phyloP scores from a whole-genome alignment of 2,888 invertebrate species.

The Apotomis capreana region DNA sequence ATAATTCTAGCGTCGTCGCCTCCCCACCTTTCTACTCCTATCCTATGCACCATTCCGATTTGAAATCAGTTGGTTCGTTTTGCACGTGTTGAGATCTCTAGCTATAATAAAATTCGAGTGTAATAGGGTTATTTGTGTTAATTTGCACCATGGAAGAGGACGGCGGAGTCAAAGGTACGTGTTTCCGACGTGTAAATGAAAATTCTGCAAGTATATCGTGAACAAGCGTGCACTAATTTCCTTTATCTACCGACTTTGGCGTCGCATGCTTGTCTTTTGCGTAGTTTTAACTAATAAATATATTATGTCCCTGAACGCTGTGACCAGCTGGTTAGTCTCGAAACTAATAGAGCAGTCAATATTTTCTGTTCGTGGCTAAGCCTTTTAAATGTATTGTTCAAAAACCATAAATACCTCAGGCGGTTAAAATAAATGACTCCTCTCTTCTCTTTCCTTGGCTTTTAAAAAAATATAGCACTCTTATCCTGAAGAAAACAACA shows the following conservation, averaged over 20 bases:
- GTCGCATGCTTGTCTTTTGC: slow-evolving; percentile 31
- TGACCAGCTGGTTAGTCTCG: background rate
- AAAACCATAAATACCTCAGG: slow-evolving; percentile 15
- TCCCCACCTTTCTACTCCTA: slow-evolving; percentile 52
- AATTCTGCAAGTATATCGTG: background rate
- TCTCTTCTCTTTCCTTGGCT: too few relatives aligned
- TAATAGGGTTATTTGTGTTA: slow-evolving; percentile 42
- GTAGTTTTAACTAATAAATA: slow-evolving; percentile 12
- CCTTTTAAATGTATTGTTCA: background rate
- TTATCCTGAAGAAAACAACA: background rate
- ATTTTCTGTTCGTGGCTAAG: background rate
- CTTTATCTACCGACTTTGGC: slow-evolving; percentile 22
- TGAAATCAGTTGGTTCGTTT: slow-evolving; percentile 56
- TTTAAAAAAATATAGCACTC: background rate
- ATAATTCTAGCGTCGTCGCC: slow-evolving; percentile 30
- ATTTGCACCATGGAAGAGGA: slow-evolving; percentile 69
- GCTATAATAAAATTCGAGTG: slow-evolving; percentile 42
- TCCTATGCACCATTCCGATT: slow-evolving; percentile 61
- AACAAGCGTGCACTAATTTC: slow-evolving; percentile 26
- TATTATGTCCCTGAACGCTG: background rate
- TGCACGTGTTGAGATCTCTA: slow-evolving; percentile 66
- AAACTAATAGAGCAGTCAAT: background rate
- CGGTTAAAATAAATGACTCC: slow-evolving; percentile 6
- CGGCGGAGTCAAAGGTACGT: slow-evolving; percentile 64
- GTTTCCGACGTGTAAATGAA: background rate